Conservation (phyloP, 2,113 vertebrate genomes). For the Machaerirhynchus nigripectus region DNA sequence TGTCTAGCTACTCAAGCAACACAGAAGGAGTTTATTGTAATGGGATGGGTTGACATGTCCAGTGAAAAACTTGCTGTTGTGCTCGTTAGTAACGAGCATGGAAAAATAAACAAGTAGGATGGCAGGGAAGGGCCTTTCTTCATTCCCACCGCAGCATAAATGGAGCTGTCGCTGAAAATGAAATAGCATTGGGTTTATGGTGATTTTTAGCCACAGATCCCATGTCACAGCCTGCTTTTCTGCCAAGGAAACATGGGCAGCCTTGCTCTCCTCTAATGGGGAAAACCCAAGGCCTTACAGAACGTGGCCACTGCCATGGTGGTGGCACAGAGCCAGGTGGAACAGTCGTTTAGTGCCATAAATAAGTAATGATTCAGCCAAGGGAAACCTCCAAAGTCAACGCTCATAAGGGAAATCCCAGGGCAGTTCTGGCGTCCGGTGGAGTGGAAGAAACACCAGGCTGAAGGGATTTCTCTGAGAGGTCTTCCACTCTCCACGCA, state of each 20-base stretch:
- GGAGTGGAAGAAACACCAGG: neutral
- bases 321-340: neutral
- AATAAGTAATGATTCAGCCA: neutral
- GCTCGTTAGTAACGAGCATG: neutral
- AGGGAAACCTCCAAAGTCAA: slow-evolving; percentile 15
- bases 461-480: neutral
- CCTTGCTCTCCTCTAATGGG: neutral
- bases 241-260: neutral
- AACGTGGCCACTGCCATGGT: neutral
- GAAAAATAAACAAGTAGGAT: neutral
- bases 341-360: neutral
- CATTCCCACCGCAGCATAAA: neutral
- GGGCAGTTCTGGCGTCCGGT: neutral
- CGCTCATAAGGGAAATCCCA: neutral
- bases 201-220: neutral
- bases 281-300: neutral
- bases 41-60: neutral
- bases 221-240: neutral
- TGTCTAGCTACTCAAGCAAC: neutral
- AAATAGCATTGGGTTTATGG: neutral
- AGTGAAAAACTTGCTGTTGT: neutral
- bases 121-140: neutral
- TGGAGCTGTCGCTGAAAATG: neutral
- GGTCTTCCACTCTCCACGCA: neutral
- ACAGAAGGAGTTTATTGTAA: neutral